Evolutionary conservation across 2,113 vertebrate genomes (phyloP), one percentile per base, ranked within the genome.

Genomic region (Cyanoderma ruficeps): DNA sequence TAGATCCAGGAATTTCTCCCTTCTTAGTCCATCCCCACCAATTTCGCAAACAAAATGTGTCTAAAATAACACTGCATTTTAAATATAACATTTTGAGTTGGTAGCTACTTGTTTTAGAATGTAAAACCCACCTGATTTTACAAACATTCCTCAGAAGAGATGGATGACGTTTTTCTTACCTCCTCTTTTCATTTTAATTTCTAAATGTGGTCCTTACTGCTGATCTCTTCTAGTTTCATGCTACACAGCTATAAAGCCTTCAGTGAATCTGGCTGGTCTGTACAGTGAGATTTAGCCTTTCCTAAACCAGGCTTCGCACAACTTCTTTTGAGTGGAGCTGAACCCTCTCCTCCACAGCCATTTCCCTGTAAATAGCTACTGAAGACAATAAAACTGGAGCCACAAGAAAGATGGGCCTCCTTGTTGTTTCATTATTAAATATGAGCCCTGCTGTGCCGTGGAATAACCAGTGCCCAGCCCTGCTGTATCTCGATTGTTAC

Each of bases 1-100:
- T 37, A 79, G 79, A 95, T 81, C 49, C 79, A 83, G 83, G 87
- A 80, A 82, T 87, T 75, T 89, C 49, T 90, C 22, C 33, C 46
- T 74, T 57, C 39, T 87, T 72, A 69, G 68, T 71, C 53, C 75
- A 41, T 75, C 57, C 44, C 47, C 27, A 37, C 68, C 57, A 60
- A 61, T 41, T 74, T 86, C 18, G 2, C 76, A 72, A 96, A 67
- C 20, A 85, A 71, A 88, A 15, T 31, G n/a, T 35, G 65, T 75
- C 84, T 71, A 68, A 96, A 95, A 77, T 90, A 83, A 57, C 53
- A 10, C n/a, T 14, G 27, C 27, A 59, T 90, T 77, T 95, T 70
- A 92, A 94, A 80, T 72, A 71, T 27, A 91, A 35, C 13, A 12
- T 80, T 93, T 76, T 85, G 89, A 76, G 42, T 72, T 75, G 56